phyloP scores from a whole-genome alignment of 2,113 vertebrate genomes.

The Phalacrocorax carbo region DNA sequence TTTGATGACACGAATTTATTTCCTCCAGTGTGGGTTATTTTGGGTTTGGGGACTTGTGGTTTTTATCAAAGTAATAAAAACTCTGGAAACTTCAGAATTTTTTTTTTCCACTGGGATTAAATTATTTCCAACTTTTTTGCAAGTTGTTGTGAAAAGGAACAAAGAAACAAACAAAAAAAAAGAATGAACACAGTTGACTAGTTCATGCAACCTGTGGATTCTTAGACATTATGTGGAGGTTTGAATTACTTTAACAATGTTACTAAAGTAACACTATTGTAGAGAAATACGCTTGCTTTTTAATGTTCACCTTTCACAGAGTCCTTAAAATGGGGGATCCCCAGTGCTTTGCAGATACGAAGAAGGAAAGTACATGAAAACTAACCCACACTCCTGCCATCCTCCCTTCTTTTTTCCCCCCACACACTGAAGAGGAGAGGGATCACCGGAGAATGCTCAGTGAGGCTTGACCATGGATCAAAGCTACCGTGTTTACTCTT shows the following conservation, averaged over 20 bases:
- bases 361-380: neutral
- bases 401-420: neutral
- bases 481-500: neutral
- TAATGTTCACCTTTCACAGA: neutral
- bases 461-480: neutral
- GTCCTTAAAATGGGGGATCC: neutral
- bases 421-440: neutral
- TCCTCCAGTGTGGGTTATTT: neutral
- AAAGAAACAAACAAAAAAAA: no score
- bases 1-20: neutral
- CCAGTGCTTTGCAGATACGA: neutral
- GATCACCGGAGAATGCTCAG: neutral
- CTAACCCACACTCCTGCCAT: neutral
- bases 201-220: neutral
- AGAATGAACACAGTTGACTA: neutral
- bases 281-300: neutral
- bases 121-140: neutral
- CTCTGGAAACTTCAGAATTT: neutral
- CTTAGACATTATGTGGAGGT: neutral
- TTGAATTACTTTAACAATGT: neutral
- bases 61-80: neutral
- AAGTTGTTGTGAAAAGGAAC: neutral
- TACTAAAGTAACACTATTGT: neutral
- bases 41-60: fast-evolving
- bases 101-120: neutral